A percentile compares a stretch with the other conserved stretches of the same genome.
phyloP scores from a whole-genome alignment of 2,888 invertebrate species.

The Pardosa pseudoannulata region DNA sequence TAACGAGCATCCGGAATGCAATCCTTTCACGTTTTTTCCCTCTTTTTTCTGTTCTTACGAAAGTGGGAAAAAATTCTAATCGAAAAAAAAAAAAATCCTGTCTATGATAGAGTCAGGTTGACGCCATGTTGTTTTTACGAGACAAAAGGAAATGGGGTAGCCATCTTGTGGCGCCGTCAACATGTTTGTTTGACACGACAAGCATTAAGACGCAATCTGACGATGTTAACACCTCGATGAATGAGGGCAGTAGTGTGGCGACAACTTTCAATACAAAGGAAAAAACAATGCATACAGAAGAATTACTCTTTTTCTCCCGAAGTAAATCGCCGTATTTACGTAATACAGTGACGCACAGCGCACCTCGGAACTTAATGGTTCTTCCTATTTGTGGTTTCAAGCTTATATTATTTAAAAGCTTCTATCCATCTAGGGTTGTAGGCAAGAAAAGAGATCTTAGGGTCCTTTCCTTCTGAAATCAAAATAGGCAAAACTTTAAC shows the following conservation, averaged over 20 bases:
- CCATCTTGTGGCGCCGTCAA: neutral
- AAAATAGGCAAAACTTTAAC: no score
- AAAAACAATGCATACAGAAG: no score
- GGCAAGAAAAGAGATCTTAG: no score
- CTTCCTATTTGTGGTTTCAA: no score
- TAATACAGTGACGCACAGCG: no score
- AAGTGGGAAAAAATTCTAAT: neutral
- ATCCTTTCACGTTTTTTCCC: neutral
- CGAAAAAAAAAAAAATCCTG: conserved; percentile 6
- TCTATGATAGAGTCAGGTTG: neutral
- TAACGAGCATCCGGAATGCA: conserved; percentile 7
- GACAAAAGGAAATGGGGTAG: conserved; percentile 9
- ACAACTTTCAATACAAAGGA: neutral
- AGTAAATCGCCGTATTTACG: no score
- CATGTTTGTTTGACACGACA: conserved; percentile 5
- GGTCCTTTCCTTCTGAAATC: no score
- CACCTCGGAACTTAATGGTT: no score
- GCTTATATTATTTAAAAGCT: no score
- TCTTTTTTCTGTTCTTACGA: neutral
- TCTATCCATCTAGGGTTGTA: no score
- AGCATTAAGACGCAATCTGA: neutral
- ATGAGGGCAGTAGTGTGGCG: neutral
- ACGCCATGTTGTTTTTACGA: conserved; percentile 5
- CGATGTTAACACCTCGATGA: conserved; percentile 12
- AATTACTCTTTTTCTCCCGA: no score